A percentile compares a stretch with the other conserved stretches of the same genome.
Conservation (phyloP, 1,140 invertebrate species). For the Heliconius congener region DNA sequence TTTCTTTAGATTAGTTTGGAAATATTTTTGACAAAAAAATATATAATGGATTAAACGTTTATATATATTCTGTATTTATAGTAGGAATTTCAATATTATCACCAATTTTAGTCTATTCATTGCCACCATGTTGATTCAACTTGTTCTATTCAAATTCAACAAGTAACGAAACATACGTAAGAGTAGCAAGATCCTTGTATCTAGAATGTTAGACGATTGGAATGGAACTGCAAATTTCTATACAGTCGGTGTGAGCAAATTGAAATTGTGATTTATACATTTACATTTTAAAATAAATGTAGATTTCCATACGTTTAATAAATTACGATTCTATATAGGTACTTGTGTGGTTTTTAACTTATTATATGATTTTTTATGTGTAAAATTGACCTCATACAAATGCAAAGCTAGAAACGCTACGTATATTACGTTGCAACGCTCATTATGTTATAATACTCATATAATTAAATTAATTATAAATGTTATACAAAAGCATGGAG, state of each 20-base stretch:
- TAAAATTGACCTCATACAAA: not conserved
- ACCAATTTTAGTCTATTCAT: not conserved
- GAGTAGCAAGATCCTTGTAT: not conserved
- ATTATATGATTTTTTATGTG: not conserved
- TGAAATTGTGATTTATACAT: constrained; percentile 18
- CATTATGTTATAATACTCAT: not conserved
- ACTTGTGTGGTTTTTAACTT: not conserved
- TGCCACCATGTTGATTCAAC: not conserved
- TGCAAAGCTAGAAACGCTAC: not conserved
- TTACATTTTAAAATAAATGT: not conserved
- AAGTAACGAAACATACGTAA: not conserved
- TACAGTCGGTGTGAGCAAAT: constrained; percentile 16
- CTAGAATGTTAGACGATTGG: constrained; percentile 3
- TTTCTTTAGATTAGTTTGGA: no score
- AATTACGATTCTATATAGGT: not conserved
- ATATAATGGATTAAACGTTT: not conserved
- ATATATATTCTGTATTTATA: not conserved
- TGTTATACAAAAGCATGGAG: not conserved
- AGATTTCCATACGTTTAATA: not conserved
- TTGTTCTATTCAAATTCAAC: constrained; percentile 4
- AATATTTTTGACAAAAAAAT: no score
- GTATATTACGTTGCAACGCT: not conserved
- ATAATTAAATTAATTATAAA: constrained; percentile 13
- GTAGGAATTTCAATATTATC: no score
- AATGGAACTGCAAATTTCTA: constrained; percentile 27